Evolutionary conservation across 1,140 invertebrate genomes (phyloP).

Genomic region (Hylyphantes graminicola): DNA sequence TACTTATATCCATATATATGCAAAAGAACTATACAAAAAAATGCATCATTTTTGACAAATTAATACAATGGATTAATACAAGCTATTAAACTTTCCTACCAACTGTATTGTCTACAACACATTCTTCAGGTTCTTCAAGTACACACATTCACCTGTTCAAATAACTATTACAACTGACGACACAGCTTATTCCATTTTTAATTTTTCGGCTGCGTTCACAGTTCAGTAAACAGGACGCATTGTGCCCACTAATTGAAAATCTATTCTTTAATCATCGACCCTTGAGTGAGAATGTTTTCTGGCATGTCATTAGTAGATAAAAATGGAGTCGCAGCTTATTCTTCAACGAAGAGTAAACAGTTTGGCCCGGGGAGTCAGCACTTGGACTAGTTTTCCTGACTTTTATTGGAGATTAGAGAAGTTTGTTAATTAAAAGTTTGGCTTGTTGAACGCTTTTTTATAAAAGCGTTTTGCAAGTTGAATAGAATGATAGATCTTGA

Average conservation of each 20-base stretch:
- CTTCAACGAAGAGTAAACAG: neutral
- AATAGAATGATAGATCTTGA: too few species aligned
- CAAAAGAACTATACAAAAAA: too few species aligned
- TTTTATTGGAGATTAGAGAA: neutral
- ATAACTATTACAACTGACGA: neutral
- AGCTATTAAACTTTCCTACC: too few species aligned
- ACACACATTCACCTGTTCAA: conserved; percentile 4
- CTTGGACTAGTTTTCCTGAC: neutral
- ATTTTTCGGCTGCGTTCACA: conserved; percentile 28
- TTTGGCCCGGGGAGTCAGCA: neutral
- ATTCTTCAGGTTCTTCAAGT: too few species aligned
- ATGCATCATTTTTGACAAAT: too few species aligned
- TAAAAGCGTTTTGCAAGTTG: too few species aligned
- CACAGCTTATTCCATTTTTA: neutral
- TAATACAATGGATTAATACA: too few species aligned
- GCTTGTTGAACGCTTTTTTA: too few species aligned
- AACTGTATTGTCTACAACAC: too few species aligned
- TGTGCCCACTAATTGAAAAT: conserved; percentile 43
- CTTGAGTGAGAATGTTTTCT: neutral
- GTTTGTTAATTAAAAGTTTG: conserved; percentile 12
- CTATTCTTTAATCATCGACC: conserved; percentile 43
- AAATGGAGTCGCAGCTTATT: conserved; percentile 9
- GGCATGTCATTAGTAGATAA: conserved; percentile 45
- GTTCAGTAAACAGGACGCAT: conserved; percentile 20
- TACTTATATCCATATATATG: too few species aligned